phyloP scores from a whole-genome alignment of 1,140 invertebrate genomes.

The Melanaphis sacchari region DNA sequence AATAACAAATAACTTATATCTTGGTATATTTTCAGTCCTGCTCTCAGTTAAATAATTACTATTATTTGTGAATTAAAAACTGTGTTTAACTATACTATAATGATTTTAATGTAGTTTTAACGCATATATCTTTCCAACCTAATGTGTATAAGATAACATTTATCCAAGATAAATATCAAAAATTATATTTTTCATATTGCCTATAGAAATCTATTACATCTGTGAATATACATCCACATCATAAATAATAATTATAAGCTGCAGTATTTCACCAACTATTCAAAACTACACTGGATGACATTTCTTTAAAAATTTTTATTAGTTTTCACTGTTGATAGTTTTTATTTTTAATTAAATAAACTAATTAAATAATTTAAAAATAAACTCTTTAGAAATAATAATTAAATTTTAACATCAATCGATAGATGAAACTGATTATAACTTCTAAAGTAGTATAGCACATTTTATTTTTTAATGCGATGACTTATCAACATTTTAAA shows the following conservation, averaged over 20 bases:
- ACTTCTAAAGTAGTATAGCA: not conserved
- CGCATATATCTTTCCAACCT: not conserved
- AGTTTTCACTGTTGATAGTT: not conserved
- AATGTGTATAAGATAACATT: not conserved
- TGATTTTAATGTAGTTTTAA: not conserved
- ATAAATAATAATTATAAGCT: too few relatives aligned
- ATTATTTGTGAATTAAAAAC: not conserved
- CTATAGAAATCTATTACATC: too few relatives aligned
- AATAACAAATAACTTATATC: not conserved
- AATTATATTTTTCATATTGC: too few relatives aligned
- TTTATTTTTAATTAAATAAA: not conserved
- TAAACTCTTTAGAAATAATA: not conserved
- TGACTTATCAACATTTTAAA: not conserved
- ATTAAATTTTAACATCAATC: not conserved
- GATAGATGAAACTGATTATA: not conserved
- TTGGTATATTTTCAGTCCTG: not conserved
- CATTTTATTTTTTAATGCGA: not conserved
- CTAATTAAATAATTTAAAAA: not conserved
- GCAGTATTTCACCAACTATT: not conserved
- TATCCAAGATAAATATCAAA: not conserved
- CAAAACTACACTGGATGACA: not conserved
- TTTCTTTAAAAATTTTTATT: not conserved
- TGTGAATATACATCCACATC: too few relatives aligned
- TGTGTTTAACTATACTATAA: not conserved
- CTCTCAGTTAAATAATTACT: not conserved